Conservation (phyloP, 2,888 invertebrate genomes). For the Rhamphomyia laevipes region DNA sequence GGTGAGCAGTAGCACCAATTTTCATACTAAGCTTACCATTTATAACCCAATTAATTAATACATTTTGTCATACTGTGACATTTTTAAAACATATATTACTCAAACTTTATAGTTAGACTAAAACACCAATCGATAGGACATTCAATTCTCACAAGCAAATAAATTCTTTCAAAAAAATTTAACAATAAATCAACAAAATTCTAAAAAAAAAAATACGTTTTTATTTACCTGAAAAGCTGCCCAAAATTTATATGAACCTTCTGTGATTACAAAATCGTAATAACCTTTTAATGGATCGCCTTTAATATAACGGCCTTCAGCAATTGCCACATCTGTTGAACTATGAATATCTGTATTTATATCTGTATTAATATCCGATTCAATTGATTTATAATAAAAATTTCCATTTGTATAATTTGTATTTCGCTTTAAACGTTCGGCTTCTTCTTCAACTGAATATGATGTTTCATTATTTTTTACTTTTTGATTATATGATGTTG, state of each 20-base stretch:
- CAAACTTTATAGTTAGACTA: too few species aligned
- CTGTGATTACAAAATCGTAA: slow-evolving; percentile 78
- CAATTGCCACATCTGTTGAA: slow-evolving; percentile 19
- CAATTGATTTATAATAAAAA: background rate
- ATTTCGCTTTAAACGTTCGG: slow-evolving; percentile 18
- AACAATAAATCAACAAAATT: too few species aligned
- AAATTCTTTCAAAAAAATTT: too few species aligned
- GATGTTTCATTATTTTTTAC: slow-evolving; percentile 9
- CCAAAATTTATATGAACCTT: slow-evolving; percentile 83
- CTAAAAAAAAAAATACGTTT: background rate
- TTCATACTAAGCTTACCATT: too few species aligned
- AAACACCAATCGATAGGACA: too few species aligned
- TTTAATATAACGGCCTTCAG: slow-evolving; percentile 36
- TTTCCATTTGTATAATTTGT: background rate
- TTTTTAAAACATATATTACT: too few species aligned
- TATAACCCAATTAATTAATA: too few species aligned
- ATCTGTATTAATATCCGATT: background rate
- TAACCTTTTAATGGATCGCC: slow-evolving; percentile 67
- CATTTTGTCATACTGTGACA: too few species aligned
- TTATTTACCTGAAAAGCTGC: slow-evolving; percentile 64
- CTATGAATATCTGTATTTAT: slow-evolving; percentile 9
- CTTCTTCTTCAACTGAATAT: slow-evolving; percentile 4
- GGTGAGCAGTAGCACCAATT: too few species aligned
- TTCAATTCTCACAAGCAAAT: too few species aligned
- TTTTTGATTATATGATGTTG: slow-evolving; percentile 8